Evolutionary conservation across 2,113 vertebrate species (phyloP), one percentile per base, ranked within the genome.

Genomic region (Brachirus orientalis): DNA sequence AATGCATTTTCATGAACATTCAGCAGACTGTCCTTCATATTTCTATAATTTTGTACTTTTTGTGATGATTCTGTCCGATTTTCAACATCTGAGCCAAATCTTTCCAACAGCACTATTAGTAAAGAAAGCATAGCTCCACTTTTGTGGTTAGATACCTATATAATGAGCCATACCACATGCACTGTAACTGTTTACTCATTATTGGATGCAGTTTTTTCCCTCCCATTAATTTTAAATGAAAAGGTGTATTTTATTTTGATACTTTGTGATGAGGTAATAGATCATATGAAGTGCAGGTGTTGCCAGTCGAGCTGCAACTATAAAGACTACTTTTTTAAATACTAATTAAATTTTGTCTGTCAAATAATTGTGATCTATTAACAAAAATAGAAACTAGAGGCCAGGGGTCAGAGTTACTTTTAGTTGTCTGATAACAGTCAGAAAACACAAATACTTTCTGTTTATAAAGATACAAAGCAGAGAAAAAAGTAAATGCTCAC

Each of bases 1-100:
- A 66, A 38, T 61, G 44, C 10, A 8, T 37, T 75, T 75, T 75
- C 38, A 74, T 18, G 60, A 59, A 61, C 50, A 75, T 64, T 85
- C 72, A 65, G 44, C 19, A 67, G 61, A 72, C 58, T 72, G 60
- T 46, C 63, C 35, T 12, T 1, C 28, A 37, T 64, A 19, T 55
- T 64, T 56, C 44, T 58, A 14, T 52, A 54, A 46, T 36, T 13
- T 57, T 61, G 59, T 58, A 19, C 28, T 74, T 76, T 45, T n/a
- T 40, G 8, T 51, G 54, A 80, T 57, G 59, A 69, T 65, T 76
- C 43, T 17, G 16, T 75, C n/a, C n/a, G n/a, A n/a, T n/a, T n/a
- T n/a, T n/a, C n/a, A n/a, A n/a, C n/a, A n/a, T n/a, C n/a, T n/a
- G n/a, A n/a, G n/a, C n/a, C 38, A 45, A 53, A 79, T 38, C 11